These are phyloP conservation scores for Heteromormyrus szaboi DNA, from an alignment of 2,797 vertebrate genomes.

Conservation along the genomic window DNA sequence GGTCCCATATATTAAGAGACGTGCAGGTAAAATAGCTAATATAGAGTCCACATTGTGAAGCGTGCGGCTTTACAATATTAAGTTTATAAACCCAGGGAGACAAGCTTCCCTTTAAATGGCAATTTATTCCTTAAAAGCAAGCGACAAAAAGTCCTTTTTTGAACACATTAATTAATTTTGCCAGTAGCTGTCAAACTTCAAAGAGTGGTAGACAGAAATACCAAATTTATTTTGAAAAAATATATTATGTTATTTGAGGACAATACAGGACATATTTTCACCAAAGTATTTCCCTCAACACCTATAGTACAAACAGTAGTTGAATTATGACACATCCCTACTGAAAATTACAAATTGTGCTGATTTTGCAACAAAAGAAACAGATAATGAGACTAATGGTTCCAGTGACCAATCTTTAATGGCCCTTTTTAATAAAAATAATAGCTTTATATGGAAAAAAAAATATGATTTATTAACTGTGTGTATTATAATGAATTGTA, in stretches of 20 bases:
- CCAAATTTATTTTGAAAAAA: background rate
- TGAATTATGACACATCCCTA: background rate
- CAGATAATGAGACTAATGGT: background rate
- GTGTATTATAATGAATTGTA: background rate
- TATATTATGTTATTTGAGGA: background rate
- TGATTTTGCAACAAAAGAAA: background rate
- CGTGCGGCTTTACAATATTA: background rate
- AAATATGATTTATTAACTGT: background rate
- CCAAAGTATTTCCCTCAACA: background rate
- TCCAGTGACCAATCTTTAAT: background rate
- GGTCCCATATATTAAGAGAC: background rate
- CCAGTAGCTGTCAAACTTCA: slow-evolving; percentile 12
- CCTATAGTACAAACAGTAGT: background rate
- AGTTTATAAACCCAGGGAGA: background rate
- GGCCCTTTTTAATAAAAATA: background rate
- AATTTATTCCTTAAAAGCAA: slow-evolving; percentile 9
- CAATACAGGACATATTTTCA: background rate
- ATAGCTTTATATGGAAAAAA: background rate
- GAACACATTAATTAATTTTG: background rate
- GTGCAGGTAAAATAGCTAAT: background rate
- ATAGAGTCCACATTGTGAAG: background rate
- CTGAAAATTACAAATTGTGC: background rate
- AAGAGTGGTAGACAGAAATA: background rate
- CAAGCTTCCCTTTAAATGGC: background rate
- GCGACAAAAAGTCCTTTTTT: background rate